phyloP scores from a whole-genome alignment of 2,797 vertebrate species.

The Menidia menidia region DNA sequence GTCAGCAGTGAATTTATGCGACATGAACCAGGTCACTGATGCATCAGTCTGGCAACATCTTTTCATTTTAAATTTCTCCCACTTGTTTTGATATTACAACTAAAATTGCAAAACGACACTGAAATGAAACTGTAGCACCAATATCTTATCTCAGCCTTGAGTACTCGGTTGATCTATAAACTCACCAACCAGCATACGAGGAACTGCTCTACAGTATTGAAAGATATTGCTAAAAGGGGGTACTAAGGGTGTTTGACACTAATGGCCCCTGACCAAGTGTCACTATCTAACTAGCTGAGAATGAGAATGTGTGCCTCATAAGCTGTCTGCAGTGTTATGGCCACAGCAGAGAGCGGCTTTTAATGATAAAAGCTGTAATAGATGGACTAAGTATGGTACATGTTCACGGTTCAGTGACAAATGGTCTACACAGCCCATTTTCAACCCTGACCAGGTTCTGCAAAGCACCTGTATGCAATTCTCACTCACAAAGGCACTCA shows the following conservation, averaged over 20 bases:
- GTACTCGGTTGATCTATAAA: background rate
- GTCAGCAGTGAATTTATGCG: background rate
- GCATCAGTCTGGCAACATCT: background rate
- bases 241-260: background rate
- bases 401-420: background rate
- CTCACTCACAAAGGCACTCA: too few relatives aligned
- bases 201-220: background rate
- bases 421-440: too few relatives aligned
- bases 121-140: background rate
- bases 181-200: background rate
- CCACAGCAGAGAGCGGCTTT: background rate
- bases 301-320: background rate
- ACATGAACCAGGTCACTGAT: background rate
- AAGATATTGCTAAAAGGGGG: background rate
- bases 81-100: background rate
- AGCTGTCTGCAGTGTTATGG: slow-evolving; percentile 12
- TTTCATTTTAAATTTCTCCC: background rate
- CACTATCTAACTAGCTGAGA: background rate
- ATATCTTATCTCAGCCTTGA: background rate
- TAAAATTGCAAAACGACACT: background rate
- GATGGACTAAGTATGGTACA: background rate
- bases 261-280: background rate
- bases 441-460: too few relatives aligned
- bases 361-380: slow-evolving; percentile 3
- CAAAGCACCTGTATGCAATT: too few relatives aligned